Evolutionary conservation across 2,113 vertebrate genomes (phyloP).

Genomic region (Phalacrocorax aristotelis): DNA sequence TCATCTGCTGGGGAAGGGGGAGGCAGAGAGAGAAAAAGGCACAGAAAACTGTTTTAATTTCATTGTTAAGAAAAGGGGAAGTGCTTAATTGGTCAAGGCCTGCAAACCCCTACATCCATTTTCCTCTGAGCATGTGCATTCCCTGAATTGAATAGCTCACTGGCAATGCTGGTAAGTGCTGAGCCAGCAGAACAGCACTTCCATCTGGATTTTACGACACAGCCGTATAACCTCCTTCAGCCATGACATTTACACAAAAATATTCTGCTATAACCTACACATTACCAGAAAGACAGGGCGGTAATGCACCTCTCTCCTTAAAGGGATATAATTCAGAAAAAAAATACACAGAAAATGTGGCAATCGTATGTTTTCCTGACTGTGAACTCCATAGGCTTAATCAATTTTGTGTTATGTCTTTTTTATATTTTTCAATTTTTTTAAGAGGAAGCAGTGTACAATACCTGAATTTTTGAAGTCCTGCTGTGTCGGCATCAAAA

Average conservation of each 20-base stretch:
- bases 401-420: background rate
- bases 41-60: background rate
- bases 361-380: background rate
- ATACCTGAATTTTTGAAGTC: background rate
- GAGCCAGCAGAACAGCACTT: conserved; percentile 14
- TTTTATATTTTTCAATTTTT: background rate
- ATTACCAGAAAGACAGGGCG: background rate
- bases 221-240: background rate
- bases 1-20: background rate
- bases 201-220: background rate
- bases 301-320: background rate
- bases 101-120: background rate
- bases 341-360: background rate
- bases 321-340: background rate
- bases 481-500: background rate
- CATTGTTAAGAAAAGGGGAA: background rate
- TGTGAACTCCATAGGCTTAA: background rate
- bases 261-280: background rate
- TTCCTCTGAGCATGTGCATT: background rate
- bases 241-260: conserved; percentile 5
- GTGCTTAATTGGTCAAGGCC: background rate
- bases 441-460: background rate
- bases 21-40: background rate
- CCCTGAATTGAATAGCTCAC: background rate
- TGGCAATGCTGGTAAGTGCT: background rate